phyloP scores from a whole-genome alignment of 2,888 invertebrate genomes.

The Drosophila parthenogenetica region DNA sequence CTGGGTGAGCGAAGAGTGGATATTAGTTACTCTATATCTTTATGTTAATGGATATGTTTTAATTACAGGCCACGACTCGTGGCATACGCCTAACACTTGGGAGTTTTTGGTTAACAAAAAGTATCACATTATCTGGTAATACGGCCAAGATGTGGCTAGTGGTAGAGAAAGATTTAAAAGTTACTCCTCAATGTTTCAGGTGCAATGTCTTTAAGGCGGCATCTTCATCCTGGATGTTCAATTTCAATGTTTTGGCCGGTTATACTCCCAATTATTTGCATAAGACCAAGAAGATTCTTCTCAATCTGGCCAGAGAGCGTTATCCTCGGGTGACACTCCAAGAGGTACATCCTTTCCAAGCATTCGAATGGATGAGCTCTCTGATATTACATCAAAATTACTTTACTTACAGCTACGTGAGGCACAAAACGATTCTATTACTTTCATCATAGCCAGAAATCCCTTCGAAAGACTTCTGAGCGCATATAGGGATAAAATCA shows the following conservation, averaged over 20 bases:
- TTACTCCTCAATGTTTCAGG: constrained; percentile 83
- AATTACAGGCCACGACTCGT: constrained; percentile 83
- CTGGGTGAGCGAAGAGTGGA: constrained; percentile 67
- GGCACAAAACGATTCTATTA: constrained; percentile 91
- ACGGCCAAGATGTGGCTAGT: background rate
- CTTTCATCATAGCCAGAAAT: constrained; percentile 93
- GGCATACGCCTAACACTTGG: constrained; percentile 91
- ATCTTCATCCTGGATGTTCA: constrained; percentile 97
- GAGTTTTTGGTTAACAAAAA: constrained; percentile 93
- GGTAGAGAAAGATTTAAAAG: background rate
- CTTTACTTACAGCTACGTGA: constrained; percentile 86
- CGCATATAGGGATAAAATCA: constrained; percentile 94
- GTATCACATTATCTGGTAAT: constrained; percentile 92
- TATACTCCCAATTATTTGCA: constrained; percentile 91
- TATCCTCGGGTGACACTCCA: constrained; percentile 91
- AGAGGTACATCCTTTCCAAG: constrained; percentile 83
- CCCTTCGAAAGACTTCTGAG: constrained; percentile 92
- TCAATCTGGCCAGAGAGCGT: constrained; percentile 91
- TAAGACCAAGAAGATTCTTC: constrained; percentile 91
- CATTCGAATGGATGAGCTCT: too few relatives aligned
- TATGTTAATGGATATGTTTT: background rate
- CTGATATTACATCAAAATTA: too few relatives aligned
- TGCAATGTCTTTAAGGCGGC: constrained; percentile 93
- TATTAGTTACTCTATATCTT: background rate
- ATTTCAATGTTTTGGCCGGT: constrained; percentile 94